A percentile compares a stretch with the other conserved stretches of the same genome.
phyloP scores from a whole-genome alignment of 2,113 vertebrate species.

The Elanoides forficatus region DNA sequence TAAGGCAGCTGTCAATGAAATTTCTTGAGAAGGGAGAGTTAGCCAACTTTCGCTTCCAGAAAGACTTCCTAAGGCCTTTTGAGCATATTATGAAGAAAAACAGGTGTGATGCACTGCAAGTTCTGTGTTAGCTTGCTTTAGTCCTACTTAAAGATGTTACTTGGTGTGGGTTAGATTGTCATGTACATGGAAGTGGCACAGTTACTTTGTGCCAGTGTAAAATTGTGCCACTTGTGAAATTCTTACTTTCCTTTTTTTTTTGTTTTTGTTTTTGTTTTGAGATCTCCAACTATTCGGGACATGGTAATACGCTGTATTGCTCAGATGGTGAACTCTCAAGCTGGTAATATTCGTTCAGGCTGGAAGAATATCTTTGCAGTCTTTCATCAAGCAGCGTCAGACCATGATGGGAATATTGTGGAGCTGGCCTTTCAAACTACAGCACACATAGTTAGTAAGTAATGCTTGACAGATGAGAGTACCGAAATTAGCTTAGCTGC shows the following conservation, averaged over 20 bases:
- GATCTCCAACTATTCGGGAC: constrained; percentile 94
- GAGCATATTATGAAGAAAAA: constrained; percentile 99
- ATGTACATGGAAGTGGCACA: neutral
- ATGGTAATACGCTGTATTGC: constrained; percentile 97
- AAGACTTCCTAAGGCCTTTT: constrained; percentile 96
- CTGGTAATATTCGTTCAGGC: constrained; percentile 95
- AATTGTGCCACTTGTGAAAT: neutral
- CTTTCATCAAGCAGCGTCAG: constrained; percentile 94
- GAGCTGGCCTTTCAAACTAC: constrained; percentile 96
- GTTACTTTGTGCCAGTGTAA: neutral
- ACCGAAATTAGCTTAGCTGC: neutral
- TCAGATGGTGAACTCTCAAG: constrained; percentile 98
- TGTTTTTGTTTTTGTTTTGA: neutral
- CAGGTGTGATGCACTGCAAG: constrained; percentile 73
- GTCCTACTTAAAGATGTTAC: neutral
- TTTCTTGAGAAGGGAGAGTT: constrained; percentile 97
- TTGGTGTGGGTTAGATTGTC: neutral
- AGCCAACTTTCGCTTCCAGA: constrained; percentile 98
- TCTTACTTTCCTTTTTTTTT: neutral
- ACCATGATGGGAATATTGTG: constrained; percentile 92
- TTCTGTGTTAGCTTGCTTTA: neutral
- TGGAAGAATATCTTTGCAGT: constrained; percentile 99
- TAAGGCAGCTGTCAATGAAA: constrained; percentile 98
- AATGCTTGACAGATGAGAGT: neutral
- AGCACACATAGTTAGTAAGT: constrained; percentile 94